Evolutionary conservation across 2,113 vertebrate species (phyloP).

Genomic region (Bombycilla garrulus): DNA sequence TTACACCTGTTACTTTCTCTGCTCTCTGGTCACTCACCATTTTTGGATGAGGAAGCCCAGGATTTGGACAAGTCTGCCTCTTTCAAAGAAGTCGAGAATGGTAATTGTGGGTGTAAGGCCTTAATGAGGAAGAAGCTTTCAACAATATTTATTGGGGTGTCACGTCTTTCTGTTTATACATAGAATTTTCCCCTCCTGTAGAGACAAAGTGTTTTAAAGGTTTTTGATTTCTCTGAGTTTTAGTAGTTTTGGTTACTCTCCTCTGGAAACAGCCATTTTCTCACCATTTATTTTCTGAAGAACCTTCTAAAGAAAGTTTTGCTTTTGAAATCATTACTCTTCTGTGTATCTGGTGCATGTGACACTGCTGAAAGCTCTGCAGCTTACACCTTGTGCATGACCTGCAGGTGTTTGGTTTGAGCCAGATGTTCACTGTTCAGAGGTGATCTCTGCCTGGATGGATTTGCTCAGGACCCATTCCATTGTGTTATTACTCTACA

Average conservation of each 20-base stretch:
- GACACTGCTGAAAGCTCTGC: background rate
- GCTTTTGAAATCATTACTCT: background rate
- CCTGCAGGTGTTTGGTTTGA: background rate
- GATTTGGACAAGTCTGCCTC: background rate
- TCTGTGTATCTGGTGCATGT: background rate
- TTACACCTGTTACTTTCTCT: background rate
- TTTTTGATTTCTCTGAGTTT: background rate
- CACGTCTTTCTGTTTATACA: background rate
- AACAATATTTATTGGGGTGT: background rate
- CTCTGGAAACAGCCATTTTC: background rate
- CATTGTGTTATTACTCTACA: background rate
- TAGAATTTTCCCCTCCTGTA: background rate
- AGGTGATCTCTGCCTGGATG: background rate
- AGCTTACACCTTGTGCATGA: background rate
- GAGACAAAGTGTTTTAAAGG: background rate
- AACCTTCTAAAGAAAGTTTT: background rate
- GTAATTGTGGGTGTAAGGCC: background rate
- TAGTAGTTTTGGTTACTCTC: background rate
- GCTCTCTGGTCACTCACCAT: background rate
- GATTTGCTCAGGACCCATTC: background rate
- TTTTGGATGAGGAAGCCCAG: background rate
- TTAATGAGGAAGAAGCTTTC: background rate
- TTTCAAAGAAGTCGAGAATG: background rate
- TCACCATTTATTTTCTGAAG: background rate
- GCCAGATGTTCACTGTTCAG: background rate